Conservation (phyloP, 2,888 invertebrate species). For the Pedicia rivosa region DNA sequence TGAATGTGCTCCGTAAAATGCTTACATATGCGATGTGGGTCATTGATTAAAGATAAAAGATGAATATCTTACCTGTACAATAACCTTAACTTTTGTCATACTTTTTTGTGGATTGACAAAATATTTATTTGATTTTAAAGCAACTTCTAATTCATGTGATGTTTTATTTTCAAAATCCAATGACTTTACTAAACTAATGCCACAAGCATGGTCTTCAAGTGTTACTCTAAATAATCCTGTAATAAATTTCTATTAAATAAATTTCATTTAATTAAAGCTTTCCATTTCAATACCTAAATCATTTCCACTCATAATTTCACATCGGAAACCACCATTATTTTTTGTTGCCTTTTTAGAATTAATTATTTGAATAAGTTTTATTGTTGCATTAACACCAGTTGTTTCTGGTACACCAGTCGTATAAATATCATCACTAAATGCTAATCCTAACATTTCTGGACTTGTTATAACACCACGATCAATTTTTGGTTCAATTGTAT, state of each 20-base stretch:
- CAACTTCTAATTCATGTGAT: slow-evolving; percentile 58
- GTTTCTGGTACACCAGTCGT: slow-evolving; percentile 64
- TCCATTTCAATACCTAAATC: too few species aligned
- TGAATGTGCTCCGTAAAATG: neutral
- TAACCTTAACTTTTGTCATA: slow-evolving; percentile 58
- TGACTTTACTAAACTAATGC: slow-evolving; percentile 48
- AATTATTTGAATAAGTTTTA: slow-evolving; percentile 29
- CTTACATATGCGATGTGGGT: neutral
- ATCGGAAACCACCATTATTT: slow-evolving; percentile 43
- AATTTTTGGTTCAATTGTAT: slow-evolving; percentile 17
- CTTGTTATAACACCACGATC: slow-evolving; percentile 22
- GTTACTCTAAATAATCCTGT: slow-evolving; percentile 56
- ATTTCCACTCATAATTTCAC: slow-evolving; percentile 63
- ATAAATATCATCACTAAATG: slow-evolving; percentile 77
- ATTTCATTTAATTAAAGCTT: too few species aligned
- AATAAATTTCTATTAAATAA: too few species aligned
- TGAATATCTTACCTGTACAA: slow-evolving; percentile 36
- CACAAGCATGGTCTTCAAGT: slow-evolving; percentile 69
- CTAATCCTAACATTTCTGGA: slow-evolving; percentile 41
- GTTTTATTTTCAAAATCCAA: slow-evolving; percentile 66
- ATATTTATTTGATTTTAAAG: slow-evolving; percentile 64
- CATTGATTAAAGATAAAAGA: neutral
- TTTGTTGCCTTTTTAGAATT: slow-evolving; percentile 26
- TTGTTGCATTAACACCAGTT: slow-evolving; percentile 25
- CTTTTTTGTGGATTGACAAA: slow-evolving; percentile 63